Evolutionary conservation across 2,113 vertebrate species (phyloP).

Genomic region (Antigone vipio): DNA sequence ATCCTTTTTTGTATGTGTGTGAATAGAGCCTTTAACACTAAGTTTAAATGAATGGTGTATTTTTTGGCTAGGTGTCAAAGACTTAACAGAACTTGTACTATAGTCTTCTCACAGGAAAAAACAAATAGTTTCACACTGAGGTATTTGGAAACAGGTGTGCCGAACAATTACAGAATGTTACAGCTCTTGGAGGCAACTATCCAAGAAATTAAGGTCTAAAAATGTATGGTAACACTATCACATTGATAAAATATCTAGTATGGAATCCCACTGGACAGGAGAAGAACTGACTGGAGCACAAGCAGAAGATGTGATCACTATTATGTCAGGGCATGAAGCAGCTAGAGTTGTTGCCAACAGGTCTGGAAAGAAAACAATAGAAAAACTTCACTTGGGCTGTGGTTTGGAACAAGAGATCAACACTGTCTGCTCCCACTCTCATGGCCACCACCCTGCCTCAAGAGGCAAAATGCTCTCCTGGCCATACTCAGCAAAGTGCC

Average conservation of each 20-base stretch:
- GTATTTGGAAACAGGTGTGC: constrained; percentile 80
- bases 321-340: neutral
- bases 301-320: constrained; percentile 21
- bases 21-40: constrained; percentile 75
- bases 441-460: neutral
- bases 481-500: neutral
- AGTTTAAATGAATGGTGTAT: constrained; percentile 76
- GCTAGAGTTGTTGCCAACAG: neutral
- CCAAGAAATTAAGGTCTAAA: constrained; percentile 66
- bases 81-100: constrained; percentile 75
- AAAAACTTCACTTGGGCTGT: neutral
- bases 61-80: constrained; percentile 75
- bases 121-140: constrained; percentile 79
- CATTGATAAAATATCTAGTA: constrained; percentile 64
- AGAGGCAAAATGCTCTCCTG: neutral
- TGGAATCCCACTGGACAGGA: constrained; percentile 12
- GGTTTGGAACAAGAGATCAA: neutral
- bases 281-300: neutral
- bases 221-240: constrained; percentile 50
- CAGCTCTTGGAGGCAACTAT: constrained; percentile 63
- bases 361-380: neutral
- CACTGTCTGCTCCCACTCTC: neutral
- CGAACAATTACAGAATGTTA: constrained; percentile 72
- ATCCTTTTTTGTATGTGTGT: constrained; percentile 24
- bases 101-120: constrained; percentile 73